Evolutionary conservation across 2,888 invertebrate species (phyloP), one percentile per base, ranked within the genome.

Genomic region (Drosophila eohydei): DNA sequence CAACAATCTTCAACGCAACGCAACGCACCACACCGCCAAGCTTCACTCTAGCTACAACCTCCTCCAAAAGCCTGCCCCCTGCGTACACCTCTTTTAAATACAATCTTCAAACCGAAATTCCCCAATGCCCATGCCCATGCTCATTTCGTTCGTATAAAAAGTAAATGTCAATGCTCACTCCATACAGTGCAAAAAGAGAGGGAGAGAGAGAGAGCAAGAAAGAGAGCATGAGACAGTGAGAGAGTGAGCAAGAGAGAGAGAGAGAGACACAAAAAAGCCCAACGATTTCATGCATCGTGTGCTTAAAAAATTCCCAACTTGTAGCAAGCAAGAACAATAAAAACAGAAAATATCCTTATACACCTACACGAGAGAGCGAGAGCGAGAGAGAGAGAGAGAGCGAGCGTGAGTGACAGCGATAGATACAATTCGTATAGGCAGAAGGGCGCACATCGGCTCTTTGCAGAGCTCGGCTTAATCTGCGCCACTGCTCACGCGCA

Each of bases 121-220:
- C 73, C 65, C 73, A 50, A 65, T 51, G 67, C 57, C 55, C 76
- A 52, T 50, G 41, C 67, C 76, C 58, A 62, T 52, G 65, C 56
- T 54, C 77, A 63, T 41, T 36, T 56, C 41, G 58, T 50, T 50
- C 52, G 57, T 64, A 69, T 60, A 70, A 73, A 65, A 52, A 79
- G 69, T 71, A 70, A 79, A 72, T 79, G 79, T 79, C 76, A 80
- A 80, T 79, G 72, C 76, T 78, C 50, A 43, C 71, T 51, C 57
- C 44, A 34, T 41, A 30, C 36, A 44, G 38, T 21, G 40, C 40
- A 38, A 12, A 1, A 3, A 34, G 9, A 51, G n/a, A 46, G 48
- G 5, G 52, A 38, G 14, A 43, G 36, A 32, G 30, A 44, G 73
- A 14, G 21, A 59, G 34, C 11, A 52, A 21, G 38, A 7, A 38